A percentile compares a stretch with the other conserved stretches of the same genome.
phyloP scores from a whole-genome alignment of 1,140 invertebrate species.

The Drosophila pruinosa region DNA sequence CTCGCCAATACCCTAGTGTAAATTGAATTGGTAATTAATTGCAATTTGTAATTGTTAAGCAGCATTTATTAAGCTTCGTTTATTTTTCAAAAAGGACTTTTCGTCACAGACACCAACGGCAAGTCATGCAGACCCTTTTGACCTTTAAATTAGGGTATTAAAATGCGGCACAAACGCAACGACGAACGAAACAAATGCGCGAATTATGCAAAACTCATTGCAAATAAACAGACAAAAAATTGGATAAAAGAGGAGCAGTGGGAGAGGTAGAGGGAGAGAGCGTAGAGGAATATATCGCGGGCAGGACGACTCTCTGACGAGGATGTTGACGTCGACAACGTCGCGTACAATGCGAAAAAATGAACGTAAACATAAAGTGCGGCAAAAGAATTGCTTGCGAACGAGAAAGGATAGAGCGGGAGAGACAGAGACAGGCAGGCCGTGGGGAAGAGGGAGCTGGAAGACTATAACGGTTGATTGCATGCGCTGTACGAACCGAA shows the following conservation, averaged over 20 bases:
- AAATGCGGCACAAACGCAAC: constrained; percentile 41
- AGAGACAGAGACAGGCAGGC: not conserved
- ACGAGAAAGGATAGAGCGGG: constrained; percentile 11
- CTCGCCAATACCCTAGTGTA: constrained; percentile 7
- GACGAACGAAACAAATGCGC: constrained; percentile 71
- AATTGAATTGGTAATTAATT: not conserved
- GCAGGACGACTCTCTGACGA: constrained; percentile 52
- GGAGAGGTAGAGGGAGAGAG: not conserved
- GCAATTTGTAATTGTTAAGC: not conserved
- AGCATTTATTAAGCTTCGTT: too few species aligned
- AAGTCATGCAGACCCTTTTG: not conserved
- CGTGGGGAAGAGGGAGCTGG: not conserved
- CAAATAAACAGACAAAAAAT: constrained; percentile 68
- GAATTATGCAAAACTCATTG: constrained; percentile 80
- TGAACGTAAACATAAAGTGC: constrained; percentile 75
- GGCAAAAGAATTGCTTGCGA: constrained; percentile 61
- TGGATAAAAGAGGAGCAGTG: not conserved
- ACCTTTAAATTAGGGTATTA: not conserved
- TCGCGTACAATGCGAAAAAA: constrained; percentile 68
- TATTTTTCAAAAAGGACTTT: not conserved
- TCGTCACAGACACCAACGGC: not conserved
- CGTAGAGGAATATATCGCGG: not conserved
- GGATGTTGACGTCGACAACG: constrained; percentile 78
- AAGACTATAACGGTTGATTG: constrained; percentile 65
- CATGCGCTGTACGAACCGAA: constrained; percentile 57